Conservation (phyloP, 2,797 vertebrate species). For the Alosa sapidissima region DNA sequence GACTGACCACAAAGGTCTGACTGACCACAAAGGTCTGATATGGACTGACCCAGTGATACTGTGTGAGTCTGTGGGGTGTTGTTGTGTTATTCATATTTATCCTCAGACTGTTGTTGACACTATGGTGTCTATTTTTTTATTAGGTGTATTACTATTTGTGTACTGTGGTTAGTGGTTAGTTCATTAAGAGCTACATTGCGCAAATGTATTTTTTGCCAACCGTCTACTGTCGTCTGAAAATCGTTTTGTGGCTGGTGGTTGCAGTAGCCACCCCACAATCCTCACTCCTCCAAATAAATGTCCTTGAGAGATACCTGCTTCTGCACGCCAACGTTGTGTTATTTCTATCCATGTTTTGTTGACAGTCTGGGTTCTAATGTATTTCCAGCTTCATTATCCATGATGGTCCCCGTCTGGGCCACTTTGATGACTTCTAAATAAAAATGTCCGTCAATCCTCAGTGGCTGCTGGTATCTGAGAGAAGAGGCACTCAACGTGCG, state of each 20-base stretch:
- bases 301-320: not conserved
- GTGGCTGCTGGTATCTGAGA: not conserved
- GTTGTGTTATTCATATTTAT: not conserved
- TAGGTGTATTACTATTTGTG: not conserved
- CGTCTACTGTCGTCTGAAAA: not conserved
- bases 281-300: no score
- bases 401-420: not conserved
- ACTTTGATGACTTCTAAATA: not conserved
- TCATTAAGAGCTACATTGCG: not conserved
- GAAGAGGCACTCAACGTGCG: not conserved
- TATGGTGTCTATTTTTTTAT: not conserved
- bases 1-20: no score
- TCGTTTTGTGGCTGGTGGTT: not conserved
- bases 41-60: no score
- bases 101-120: not conserved
- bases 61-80: no score
- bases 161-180: not conserved
- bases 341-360: not conserved
- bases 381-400: not conserved
- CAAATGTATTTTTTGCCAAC: not conserved
- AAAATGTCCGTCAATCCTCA: not conserved
- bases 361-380: not conserved
- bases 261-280: not conserved
- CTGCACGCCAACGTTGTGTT: not conserved
- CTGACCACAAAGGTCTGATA: no score